Base-by-base conservation (phyloP, 2,797 vertebrate species). In the Sphenopsis melanotis region DNA sequence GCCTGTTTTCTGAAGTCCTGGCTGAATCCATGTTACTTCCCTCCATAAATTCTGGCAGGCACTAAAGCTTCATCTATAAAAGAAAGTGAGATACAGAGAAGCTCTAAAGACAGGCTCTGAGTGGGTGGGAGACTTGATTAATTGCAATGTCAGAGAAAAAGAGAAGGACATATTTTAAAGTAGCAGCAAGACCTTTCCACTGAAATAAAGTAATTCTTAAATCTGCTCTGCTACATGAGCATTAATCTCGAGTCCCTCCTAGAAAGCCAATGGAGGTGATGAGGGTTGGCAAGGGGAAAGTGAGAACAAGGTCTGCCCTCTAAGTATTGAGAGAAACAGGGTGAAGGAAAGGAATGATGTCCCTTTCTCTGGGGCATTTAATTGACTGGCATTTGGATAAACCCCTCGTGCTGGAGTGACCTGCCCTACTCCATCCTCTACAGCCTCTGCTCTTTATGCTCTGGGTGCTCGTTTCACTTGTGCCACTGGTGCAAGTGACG, bases 201-300 rank as follows among this genome's bases (percentile, higher is more conserved):
- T 84, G 77, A 96, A 97, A 94, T 95, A 94, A 95, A 97, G 88
- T 92, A 94, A 89, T 96, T 95, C 95, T 90, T 94, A 94, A 95
- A 96, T 95, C 94, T 84, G 46, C 74, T 94, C 37, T 84, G 68
- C 76, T 90, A 89, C 64, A 12, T 2, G 11, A 42, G 68, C 89
- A 95, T 96, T 96, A 95, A 95, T 96, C 91, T 96, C 2, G 0
- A 84, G 86, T 77, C 56, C 41, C 49, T 95, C 87, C 80, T 90
- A 93, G 95, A 96, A 96, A 96, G 83, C 86, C 88, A 89, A 23
- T 71, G 95, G 94, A 91, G 87, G 84, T 81, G 81, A 95, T 89
- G 75, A 70, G 75, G 49, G 61, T 7, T 93, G 83, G 85, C 93
- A 93, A 77, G n/a, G 52, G 46, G 47, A 70, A 90, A 74, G 74